Percentiles rank a stretch among this genome's conserved stretches.
Conservation (phyloP, 2,888 invertebrate genomes). For the Auanema sp. region DNA sequence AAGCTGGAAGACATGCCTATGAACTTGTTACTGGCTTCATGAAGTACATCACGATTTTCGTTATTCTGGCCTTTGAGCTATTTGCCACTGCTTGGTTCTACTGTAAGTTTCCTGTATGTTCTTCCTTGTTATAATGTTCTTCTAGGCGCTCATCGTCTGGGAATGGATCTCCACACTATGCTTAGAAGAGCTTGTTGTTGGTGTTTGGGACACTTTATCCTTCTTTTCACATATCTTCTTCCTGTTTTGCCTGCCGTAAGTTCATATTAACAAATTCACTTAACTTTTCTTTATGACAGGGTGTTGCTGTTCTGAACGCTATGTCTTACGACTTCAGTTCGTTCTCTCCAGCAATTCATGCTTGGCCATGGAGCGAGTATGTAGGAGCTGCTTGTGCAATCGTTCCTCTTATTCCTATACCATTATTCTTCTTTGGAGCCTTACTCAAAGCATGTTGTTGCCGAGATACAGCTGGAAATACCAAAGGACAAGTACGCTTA, state of each 20-base stretch:
- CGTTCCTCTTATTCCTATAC: slow-evolving; percentile 61
- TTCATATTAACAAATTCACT: background rate
- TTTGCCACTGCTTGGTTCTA: slow-evolving; percentile 63
- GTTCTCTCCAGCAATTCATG: slow-evolving; percentile 52
- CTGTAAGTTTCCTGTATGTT: slow-evolving; percentile 47
- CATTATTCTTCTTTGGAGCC: slow-evolving; percentile 54
- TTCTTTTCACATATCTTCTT: slow-evolving; percentile 58
- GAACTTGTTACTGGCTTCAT: slow-evolving; percentile 58
- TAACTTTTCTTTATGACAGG: slow-evolving; percentile 34
- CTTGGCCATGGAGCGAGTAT: slow-evolving; percentile 57
- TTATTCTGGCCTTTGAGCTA: slow-evolving; percentile 58
- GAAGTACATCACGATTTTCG: slow-evolving; percentile 57
- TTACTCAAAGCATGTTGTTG: slow-evolving; percentile 52
- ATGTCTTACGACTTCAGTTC: slow-evolving; percentile 52
- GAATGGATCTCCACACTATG: slow-evolving; percentile 59
- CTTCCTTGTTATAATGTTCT: slow-evolving; percentile 7
- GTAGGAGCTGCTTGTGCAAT: slow-evolving; percentile 58
- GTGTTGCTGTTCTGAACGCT: slow-evolving; percentile 53
- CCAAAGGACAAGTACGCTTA: slow-evolving; percentile 9
- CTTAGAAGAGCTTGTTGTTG: slow-evolving; percentile 54
- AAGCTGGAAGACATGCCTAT: slow-evolving; percentile 58
- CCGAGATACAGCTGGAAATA: slow-evolving; percentile 10
- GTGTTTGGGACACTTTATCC: slow-evolving; percentile 57
- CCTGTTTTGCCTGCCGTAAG: slow-evolving; percentile 59
- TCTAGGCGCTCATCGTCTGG: slow-evolving; percentile 60